phyloP scores from a whole-genome alignment of 2,113 vertebrate genomes.

The Oncorhynchus mykiss region DNA sequence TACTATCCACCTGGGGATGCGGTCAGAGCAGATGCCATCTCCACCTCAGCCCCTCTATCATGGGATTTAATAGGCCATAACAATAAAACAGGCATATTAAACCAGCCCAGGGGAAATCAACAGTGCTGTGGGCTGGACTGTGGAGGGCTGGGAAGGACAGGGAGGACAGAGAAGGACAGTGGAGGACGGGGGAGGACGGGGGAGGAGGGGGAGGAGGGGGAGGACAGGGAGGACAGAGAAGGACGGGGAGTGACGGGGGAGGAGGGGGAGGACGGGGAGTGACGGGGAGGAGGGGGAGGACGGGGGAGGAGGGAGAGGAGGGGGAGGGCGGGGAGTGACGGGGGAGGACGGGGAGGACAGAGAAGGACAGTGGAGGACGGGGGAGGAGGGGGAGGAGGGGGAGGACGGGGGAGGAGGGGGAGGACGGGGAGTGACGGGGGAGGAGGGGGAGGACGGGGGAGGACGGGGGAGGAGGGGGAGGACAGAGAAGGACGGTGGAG shows the following conservation, averaged over 20 bases:
- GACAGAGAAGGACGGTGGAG: no score
- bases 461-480: fast-evolving
- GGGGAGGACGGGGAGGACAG: no score
- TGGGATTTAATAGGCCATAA: constrained; percentile 69
- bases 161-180: no score
- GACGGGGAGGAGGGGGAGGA: neutral
- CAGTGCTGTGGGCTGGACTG: constrained; percentile 24
- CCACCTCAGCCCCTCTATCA: constrained; percentile 59
- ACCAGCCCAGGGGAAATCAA: constrained; percentile 65
- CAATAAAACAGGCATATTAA: constrained; percentile 64
- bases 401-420: no score
- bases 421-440: no score
- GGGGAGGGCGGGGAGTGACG: no score
- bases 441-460: fast-evolving
- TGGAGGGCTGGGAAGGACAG: neutral
- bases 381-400: no score
- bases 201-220: no score
- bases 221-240: no score
- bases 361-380: no score
- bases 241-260: no score
- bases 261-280: fast-evolving
- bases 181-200: no score
- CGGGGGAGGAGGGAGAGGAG: fast-evolving
- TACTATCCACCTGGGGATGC: constrained; percentile 57
- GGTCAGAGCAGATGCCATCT: constrained; percentile 62